Evolutionary conservation across 2,888 invertebrate genomes (phyloP).

Genomic region (Baronia brevicornis): DNA sequence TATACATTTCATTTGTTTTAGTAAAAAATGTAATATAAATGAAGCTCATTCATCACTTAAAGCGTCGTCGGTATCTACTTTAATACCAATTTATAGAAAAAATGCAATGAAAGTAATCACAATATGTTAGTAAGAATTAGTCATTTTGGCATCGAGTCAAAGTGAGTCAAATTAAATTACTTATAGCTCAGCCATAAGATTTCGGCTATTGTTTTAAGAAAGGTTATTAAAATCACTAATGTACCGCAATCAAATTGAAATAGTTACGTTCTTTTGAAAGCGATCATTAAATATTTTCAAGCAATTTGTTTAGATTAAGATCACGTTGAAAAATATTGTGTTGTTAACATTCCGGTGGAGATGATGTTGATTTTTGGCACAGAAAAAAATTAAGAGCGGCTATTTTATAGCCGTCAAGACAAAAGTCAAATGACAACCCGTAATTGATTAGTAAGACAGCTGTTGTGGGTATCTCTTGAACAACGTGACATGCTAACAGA

Average conservation of each 20-base stretch:
- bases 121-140: constrained; percentile 53
- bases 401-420: constrained; percentile 62
- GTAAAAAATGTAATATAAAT: constrained; percentile 8
- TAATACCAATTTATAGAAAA: constrained; percentile 45
- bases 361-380: constrained; percentile 69
- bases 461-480: constrained; percentile 45
- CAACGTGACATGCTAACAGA: constrained; percentile 45
- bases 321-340: constrained; percentile 63
- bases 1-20: constrained; percentile 2
- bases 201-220: constrained; percentile 56
- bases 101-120: constrained; percentile 52
- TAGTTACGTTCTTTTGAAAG: constrained; percentile 42
- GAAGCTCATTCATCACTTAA: constrained; percentile 31
- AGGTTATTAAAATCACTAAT: constrained; percentile 44
- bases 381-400: constrained; percentile 53
- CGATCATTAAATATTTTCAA: constrained; percentile 54
- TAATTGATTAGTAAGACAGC: constrained; percentile 67
- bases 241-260: constrained; percentile 27
- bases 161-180: constrained; percentile 54
- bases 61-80: constrained; percentile 28
- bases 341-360: constrained; percentile 63
- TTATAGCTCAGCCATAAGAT: constrained; percentile 43
- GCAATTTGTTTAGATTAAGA: constrained; percentile 67
- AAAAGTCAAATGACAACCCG: constrained; percentile 54
- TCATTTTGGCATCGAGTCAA: constrained; percentile 68